Base-by-base conservation (phyloP, 2,113 vertebrate genomes). In the Apus apus region DNA sequence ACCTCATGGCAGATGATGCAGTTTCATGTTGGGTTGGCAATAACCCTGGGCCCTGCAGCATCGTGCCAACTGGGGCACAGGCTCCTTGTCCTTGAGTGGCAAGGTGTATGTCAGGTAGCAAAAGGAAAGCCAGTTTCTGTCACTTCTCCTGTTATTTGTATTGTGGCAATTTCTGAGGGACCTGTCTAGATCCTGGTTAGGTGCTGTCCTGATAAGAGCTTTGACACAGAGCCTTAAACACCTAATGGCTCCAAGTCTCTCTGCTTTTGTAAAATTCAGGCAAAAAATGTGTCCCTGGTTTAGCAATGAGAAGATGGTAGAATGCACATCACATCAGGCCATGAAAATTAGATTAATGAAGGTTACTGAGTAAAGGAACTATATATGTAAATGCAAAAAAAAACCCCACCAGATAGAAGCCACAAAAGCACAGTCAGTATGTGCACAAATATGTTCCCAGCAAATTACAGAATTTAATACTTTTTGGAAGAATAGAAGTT, bases 21-120 rank as follows among this genome's bases (percentile, higher is more conserved):
- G 20, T 50, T 56, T 46, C 43, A 18, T 5, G 14, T 15, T 40
- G 40, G 20, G 25, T 21, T 56, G 18, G 58, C 64, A 45, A 27
- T 57, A 56, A 2, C 29, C 2, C 17, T 13, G 8, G 50, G 57
- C 2, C 1, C 38, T 54, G 29, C 30, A 19, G 45, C 3, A 8
- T 25, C 9, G 1, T 21, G 1, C 56, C 34, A 11, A 15, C 8
- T 13, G 56, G 56, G 29, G 53, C 40, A 15, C 19, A 45, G 72
- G 61, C 36, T 67, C 21, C 48, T 11, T 21, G 21, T 48, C 12
- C 1, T 29, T 21, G 29, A 12, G 50, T 1, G 1, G 16, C 26
- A 21, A 57, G 38, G 14, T 29, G 8, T 5, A 0, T 4, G 2
- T 61, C 25, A 6, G 0, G 3, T 1, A 45, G 89, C 38, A 45